phyloP scores from a whole-genome alignment of 2,113 vertebrate species.

The Mirounga angustirostris region DNA sequence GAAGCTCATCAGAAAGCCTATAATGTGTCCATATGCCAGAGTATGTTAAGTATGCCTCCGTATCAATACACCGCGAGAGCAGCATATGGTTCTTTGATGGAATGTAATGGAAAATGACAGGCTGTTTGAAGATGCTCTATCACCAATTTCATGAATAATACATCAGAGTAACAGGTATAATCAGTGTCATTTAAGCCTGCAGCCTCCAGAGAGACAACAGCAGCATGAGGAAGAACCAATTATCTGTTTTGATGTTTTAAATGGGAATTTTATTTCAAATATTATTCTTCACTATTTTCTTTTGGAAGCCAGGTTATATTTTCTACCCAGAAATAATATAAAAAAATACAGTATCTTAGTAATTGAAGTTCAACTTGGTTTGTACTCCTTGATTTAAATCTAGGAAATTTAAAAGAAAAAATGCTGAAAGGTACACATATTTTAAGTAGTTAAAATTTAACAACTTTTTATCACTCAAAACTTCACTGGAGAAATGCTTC shows the following conservation, averaged over 20 bases:
- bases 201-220: conserved; percentile 82
- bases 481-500: not conserved
- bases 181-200: conserved; percentile 91
- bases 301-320: not conserved
- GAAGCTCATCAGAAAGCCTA: conserved; percentile 78
- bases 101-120: conserved; percentile 93
- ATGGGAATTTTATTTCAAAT: conserved; percentile 47
- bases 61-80: conserved; percentile 77
- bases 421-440: not conserved
- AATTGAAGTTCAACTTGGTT: not conserved
- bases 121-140: conserved; percentile 90
- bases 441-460: not conserved
- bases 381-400: not conserved
- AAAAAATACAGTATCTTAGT: not conserved
- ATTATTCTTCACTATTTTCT: not conserved
- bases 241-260: conserved; percentile 65
- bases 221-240: conserved; percentile 74
- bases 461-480: not conserved
- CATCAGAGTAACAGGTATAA: conserved; percentile 90
- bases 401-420: not conserved
- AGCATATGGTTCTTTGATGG: conserved; percentile 91
- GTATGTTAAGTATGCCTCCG: conserved; percentile 67
- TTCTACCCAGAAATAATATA: not conserved
- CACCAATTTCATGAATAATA: conserved; percentile 92
- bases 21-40: conserved; percentile 69